Evolutionary conservation across 2,888 invertebrate species (phyloP).

Genomic region (Aromia moschata): DNA sequence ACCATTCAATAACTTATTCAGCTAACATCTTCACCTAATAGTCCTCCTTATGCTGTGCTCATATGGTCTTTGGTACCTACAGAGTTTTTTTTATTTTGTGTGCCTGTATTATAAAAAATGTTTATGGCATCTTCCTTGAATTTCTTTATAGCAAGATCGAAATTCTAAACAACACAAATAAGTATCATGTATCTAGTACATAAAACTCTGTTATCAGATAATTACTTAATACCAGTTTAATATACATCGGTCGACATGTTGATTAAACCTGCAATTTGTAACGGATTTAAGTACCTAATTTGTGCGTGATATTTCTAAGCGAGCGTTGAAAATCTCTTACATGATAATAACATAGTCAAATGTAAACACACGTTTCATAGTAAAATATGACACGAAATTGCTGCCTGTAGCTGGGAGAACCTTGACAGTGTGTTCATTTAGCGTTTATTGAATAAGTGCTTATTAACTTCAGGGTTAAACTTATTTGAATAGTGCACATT

Average conservation of each 20-base stretch:
- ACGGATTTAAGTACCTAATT: not conserved
- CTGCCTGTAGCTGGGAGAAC: constrained; percentile 1
- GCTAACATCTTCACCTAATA: too few species aligned
- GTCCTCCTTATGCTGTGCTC: too few species aligned
- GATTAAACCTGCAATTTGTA: not conserved
- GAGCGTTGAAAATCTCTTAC: not conserved
- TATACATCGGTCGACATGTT: not conserved
- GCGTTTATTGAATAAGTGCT: constrained; percentile 42
- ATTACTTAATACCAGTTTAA: not conserved
- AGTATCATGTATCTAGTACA: too few species aligned
- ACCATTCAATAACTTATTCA: too few species aligned
- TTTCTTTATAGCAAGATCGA: too few species aligned
- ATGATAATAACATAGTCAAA: constrained; percentile 2
- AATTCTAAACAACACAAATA: too few species aligned
- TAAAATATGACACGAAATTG: constrained; percentile 9
- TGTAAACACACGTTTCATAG: constrained; percentile 3
- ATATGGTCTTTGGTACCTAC: too few species aligned
- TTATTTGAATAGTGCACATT: constrained; percentile 66
- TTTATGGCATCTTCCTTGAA: too few species aligned
- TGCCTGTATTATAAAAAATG: too few species aligned
- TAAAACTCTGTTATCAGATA: too few species aligned
- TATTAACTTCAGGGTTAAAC: constrained; percentile 60
- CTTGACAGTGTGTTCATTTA: constrained; percentile 38
- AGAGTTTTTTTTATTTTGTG: too few species aligned
- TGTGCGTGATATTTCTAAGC: not conserved